Base-by-base conservation (phyloP, 1,140 invertebrate genomes). In the Helicoverpa zea region DNA sequence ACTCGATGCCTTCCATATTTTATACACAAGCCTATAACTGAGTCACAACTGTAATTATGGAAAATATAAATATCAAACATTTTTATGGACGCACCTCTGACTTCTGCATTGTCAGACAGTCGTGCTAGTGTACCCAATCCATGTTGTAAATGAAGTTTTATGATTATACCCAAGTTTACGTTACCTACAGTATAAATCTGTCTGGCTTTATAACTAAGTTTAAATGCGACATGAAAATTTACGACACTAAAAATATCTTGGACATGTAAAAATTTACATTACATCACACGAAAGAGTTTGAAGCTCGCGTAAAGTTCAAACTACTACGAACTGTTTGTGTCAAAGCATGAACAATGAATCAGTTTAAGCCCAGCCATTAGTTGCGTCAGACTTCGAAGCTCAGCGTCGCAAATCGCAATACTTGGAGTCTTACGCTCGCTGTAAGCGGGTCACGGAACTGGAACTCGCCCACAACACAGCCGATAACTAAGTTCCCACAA, bases 381-480 rank as follows among this genome's bases (percentile, higher is more conserved):
- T 81, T 83, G 79, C 82, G 75, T 83, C 79, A 84, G 59, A 73
- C 18, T 5, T 10, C 35, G 35, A 29, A 52, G 70, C 16, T 11
- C 10, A 47, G 72, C 75, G 75, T 70, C 74, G 56, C 81, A 80
- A 87, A 85, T 87, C 85, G 87, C 81, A 82, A 83, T 80, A 81
- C 61, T 77, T 52, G 29, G 23, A 35, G 75, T 78, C 35, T 43
- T 43, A 43, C 35, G 9, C 35, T 43, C 35, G 23, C 58, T 11
- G 43, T 49, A 84, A 85, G 82, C 85, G 83, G 90, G 89, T 92
- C 89, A 88, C 83, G 81, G 85, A 88, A 90, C 88, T 84, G 81
- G 86, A 84, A 79, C 85, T 79, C 81, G 84, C 86, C 86, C 86
- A 86, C 88, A 61, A 18, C 61, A 83, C 86, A 89, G 84, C 81